phyloP scores from a whole-genome alignment of 2,888 invertebrate species.

The Andrena chrysosceles region DNA sequence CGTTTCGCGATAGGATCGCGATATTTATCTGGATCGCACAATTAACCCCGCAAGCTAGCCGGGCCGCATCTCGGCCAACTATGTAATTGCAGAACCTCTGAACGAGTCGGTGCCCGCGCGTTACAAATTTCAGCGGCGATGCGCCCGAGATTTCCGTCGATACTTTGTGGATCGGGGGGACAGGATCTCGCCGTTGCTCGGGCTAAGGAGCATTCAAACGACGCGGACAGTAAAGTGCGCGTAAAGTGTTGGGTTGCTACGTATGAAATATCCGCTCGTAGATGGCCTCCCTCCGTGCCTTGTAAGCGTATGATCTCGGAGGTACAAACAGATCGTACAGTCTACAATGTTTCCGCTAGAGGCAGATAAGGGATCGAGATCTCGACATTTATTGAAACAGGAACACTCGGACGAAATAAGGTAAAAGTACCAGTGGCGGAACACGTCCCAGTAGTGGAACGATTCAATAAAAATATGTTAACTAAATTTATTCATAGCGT shows the following conservation, averaged over 20 bases:
- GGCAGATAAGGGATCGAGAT: background rate
- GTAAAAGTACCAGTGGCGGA: too few relatives aligned
- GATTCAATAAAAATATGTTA: too few relatives aligned
- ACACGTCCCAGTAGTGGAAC: too few relatives aligned
- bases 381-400: too few relatives aligned
- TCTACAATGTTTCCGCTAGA: conserved; percentile 4
- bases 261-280: conserved; percentile 27
- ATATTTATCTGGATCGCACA: conserved; percentile 64
- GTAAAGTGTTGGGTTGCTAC: background rate
- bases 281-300: background rate
- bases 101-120: background rate
- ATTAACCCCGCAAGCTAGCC: conserved; percentile 60
- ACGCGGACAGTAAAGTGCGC: background rate
- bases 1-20: conserved; percentile 58
- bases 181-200: background rate
- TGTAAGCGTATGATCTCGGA: background rate
- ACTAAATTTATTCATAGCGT: too few relatives aligned
- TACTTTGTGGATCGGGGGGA: conserved; percentile 18
- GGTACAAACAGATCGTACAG: background rate
- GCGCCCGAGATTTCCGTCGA: conserved; percentile 3
- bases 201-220: background rate
- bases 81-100: conserved; percentile 43
- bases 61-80: conserved; percentile 30
- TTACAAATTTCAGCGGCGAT: conserved; percentile 44
- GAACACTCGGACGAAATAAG: too few relatives aligned